Conservation (phyloP, 2,888 invertebrate genomes). For the Axea sp. region DNA sequence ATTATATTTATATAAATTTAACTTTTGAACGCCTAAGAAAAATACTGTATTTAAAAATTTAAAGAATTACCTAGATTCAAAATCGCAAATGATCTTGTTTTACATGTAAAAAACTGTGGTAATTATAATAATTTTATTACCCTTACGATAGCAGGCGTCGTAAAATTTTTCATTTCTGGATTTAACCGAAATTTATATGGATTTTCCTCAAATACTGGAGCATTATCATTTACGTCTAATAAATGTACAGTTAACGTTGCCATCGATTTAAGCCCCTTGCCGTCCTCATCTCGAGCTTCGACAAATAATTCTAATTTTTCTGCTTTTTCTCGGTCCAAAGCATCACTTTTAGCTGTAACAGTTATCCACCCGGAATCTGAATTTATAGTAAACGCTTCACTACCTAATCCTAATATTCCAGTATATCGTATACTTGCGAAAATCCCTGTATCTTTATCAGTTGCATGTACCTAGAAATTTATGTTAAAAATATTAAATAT, state of each 20-base stretch:
- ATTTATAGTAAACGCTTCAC: slow-evolving; percentile 89
- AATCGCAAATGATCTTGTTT: too few species aligned
- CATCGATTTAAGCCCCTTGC: slow-evolving; percentile 87
- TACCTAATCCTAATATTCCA: slow-evolving; percentile 87
- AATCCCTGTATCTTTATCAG: slow-evolving; percentile 88
- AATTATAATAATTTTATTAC: too few species aligned
- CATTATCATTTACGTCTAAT: slow-evolving; percentile 91
- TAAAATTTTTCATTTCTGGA: slow-evolving; percentile 87
- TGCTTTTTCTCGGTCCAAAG: slow-evolving; percentile 91
- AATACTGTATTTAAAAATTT: too few species aligned
- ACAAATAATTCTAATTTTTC: slow-evolving; percentile 89
- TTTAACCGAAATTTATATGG: slow-evolving; percentile 90
- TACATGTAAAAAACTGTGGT: too few species aligned
- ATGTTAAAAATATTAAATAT: too few species aligned
- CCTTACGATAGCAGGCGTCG: slow-evolving; percentile 88
- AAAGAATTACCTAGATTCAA: too few species aligned
- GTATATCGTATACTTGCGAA: slow-evolving; percentile 90
- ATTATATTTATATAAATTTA: too few species aligned
- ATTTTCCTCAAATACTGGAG: slow-evolving; percentile 89
- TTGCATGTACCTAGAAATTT: slow-evolving; percentile 87
- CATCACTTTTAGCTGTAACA: slow-evolving; percentile 85
- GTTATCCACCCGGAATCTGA: slow-evolving; percentile 89
- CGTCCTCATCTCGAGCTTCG: slow-evolving; percentile 93
- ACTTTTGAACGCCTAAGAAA: too few species aligned
- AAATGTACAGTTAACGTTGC: slow-evolving; percentile 88